Percentiles rank a stretch among this genome's conserved stretches.
These are phyloP conservation scores for Sycobia sp. DNA, from an alignment of 1,140 invertebrate species.

Conservation along the genomic window DNA sequence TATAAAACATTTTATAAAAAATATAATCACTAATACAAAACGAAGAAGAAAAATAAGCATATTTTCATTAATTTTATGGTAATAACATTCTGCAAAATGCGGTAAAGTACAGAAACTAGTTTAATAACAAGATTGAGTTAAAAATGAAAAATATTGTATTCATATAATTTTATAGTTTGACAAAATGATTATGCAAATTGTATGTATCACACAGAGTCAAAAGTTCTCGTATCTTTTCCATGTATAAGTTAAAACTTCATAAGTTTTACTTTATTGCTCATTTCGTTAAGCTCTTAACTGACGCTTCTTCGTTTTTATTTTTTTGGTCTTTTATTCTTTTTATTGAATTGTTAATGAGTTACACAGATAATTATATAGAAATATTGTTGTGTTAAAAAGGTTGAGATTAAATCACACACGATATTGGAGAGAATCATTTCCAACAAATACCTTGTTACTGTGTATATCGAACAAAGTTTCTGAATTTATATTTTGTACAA, in stretches of 20 bases:
- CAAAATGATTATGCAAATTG: conserved; percentile 11
- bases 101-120: conserved; percentile 5
- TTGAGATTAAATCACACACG: conserved; percentile 8
- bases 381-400: conserved; percentile 15
- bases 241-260: conserved; percentile 25
- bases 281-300: conserved; percentile 17
- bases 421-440: conserved; percentile 5
- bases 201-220: conserved; percentile 24
- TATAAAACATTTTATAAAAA: conserved; percentile 25
- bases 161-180: neutral
- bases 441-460: conserved; percentile 13
- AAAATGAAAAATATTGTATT: neutral
- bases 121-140: neutral
- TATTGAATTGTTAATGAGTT: conserved; percentile 7
- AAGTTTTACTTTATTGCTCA: conserved; percentile 31
- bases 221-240: conserved; percentile 1
- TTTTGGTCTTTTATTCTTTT: conserved; percentile 6
- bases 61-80: conserved; percentile 2
- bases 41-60: neutral
- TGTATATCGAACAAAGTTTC: conserved; percentile 14
- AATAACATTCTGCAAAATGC: conserved; percentile 1
- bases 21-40: conserved; percentile 25
- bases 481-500: neutral
- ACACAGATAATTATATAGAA: conserved; percentile 16
- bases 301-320: conserved; percentile 8